Evolutionary conservation across 2,113 vertebrate genomes (phyloP), one percentile per base, ranked within the genome.

Genomic region (Aspiorhynchus laticeps): DNA sequence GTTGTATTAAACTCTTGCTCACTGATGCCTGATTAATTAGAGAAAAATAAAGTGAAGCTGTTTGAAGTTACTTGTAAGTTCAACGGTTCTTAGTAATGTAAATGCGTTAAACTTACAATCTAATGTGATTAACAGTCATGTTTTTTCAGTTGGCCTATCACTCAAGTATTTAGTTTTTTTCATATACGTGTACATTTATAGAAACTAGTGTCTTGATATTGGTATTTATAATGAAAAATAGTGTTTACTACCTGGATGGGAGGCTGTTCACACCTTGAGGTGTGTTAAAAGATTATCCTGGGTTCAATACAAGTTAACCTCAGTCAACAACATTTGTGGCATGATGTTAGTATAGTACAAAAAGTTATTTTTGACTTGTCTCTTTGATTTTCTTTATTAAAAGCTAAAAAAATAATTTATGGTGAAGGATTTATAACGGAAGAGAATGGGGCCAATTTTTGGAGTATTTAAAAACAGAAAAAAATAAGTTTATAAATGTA

Each of bases 1-100:
- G 26, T 56, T 3, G 6, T 26, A 48, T 81, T 61, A 79, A 83
- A 79, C 63, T 85, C 31, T 2, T 63, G 63, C 80, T 80, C 59
- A 87, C 83, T 87, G 85, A 89, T 36, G 80, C 84, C 46, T 83
- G 41, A 67, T 82, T 67, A 82, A 67, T 65, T 82, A 65, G 36
- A 43, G 14, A 19, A 9, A 9, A 65, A 67, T 65, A 46, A 65
- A 81, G 56, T 21, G 8, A 67, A 65, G 53, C 33, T 61, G 33
- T 7, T 80, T 59, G 26, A 15, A 71, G 71, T 59, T 80, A 26
- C 24, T n/a, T 1, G 0, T 46, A 17, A 8, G n/a, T 76, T 43
- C 21, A n/a, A 17, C 26, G 1, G 61, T 65, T 65, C 24, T 4
- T 28, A 56, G 24, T 65, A 65, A n/a, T 65, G 61, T 28, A 28